phyloP scores from a whole-genome alignment of 2,797 vertebrate species.

The Pseudomugil gertrudae region DNA sequence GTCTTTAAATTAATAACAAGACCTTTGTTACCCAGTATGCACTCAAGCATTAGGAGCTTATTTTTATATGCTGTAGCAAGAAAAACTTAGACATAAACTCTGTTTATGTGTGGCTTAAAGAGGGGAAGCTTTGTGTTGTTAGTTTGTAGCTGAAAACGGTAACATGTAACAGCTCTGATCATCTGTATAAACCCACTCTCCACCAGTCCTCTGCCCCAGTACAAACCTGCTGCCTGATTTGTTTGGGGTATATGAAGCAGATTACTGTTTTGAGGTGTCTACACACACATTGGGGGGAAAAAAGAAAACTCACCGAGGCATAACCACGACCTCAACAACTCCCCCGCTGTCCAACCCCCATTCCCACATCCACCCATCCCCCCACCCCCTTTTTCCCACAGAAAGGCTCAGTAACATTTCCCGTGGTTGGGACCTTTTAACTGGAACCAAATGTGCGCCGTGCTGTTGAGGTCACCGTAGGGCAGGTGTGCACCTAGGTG shows the following conservation, averaged over 20 bases:
- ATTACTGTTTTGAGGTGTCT: conserved; percentile 69
- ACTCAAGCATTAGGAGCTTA: not conserved
- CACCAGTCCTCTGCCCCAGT: conserved; percentile 57
- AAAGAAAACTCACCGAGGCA: conserved; percentile 48
- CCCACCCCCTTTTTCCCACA: conserved; percentile 59
- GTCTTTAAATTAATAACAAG: too few species aligned
- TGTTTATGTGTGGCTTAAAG: not conserved
- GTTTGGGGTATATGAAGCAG: conserved; percentile 67
- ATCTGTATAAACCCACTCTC: conserved; percentile 12
- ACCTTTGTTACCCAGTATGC: not conserved
- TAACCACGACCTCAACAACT: conserved; percentile 61
- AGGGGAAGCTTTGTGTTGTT: not conserved
- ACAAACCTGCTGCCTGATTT: conserved; percentile 71
- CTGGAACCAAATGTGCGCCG: conserved; percentile 77
- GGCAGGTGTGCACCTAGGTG: conserved; percentile 76
- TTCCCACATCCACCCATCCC: conserved; percentile 7
- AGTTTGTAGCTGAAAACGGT: not conserved
- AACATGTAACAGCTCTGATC: not conserved
- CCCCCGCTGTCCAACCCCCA: conserved; percentile 3
- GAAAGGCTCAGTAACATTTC: conserved; percentile 52
- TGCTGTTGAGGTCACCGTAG: conserved; percentile 71
- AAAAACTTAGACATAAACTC: too few species aligned
- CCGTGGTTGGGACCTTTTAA: conserved; percentile 64
- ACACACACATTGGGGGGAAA: conserved; percentile 42
- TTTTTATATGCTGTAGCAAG: not conserved